Percentiles rank a stretch among this genome's conserved stretches.
Evolutionary conservation across 2,888 invertebrate species (phyloP).

Genomic region (Automeris io): DNA sequence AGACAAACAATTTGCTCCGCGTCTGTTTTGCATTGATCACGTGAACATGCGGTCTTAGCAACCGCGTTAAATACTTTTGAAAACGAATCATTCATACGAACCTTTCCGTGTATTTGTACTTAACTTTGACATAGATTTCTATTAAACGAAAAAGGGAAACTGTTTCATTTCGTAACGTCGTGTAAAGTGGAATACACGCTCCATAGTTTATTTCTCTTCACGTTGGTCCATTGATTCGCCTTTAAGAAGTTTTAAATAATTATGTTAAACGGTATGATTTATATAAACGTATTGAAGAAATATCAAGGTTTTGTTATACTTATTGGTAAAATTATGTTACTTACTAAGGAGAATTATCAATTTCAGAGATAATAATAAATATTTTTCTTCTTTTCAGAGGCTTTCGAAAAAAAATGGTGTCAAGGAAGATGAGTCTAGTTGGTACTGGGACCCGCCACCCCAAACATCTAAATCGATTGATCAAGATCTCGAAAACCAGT

Average conservation of each 20-base stretch:
- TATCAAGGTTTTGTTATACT: too few species aligned
- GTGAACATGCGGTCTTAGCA: background rate
- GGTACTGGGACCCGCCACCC: constrained; percentile 74
- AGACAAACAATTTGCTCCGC: constrained; percentile 6
- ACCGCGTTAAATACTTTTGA: background rate
- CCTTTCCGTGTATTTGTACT: background rate
- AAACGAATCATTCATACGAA: background rate
- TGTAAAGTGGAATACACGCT: too few species aligned
- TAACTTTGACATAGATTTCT: background rate
- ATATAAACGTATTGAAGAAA: too few species aligned
- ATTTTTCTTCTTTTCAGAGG: constrained; percentile 54
- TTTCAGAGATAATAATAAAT: background rate
- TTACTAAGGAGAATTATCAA: too few species aligned
- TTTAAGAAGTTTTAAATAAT: too few species aligned
- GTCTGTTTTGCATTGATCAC: constrained; percentile 3
- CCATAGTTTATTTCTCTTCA: too few species aligned
- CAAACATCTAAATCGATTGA: constrained; percentile 30
- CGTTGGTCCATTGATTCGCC: too few species aligned
- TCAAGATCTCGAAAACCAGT: constrained; percentile 36
- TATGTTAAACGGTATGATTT: too few species aligned
- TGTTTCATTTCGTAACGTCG: too few species aligned
- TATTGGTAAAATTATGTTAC: too few species aligned
- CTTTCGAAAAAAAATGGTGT: constrained; percentile 59
- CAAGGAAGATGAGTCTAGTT: constrained; percentile 65
- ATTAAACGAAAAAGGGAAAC: background rate